These are phyloP conservation scores for Cydia strobilella DNA, from an alignment of 1,140 invertebrate species.

Conservation along the genomic window DNA sequence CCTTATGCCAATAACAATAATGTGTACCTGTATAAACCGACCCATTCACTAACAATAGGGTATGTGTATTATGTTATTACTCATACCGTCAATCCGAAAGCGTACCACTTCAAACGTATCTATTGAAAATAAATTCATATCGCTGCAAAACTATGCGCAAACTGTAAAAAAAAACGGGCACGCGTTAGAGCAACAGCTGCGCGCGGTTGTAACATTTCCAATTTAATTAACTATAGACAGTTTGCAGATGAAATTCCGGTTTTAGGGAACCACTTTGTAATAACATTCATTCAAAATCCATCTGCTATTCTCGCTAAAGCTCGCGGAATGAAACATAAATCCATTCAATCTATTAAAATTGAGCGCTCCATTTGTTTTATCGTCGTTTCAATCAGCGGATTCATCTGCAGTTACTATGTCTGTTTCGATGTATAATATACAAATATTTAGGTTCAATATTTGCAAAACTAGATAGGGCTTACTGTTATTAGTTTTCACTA, in stretches of 20 bases:
- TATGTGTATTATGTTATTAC: background rate
- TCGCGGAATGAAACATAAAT: constrained; percentile 73
- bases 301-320: constrained; percentile 51
- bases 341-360: constrained; percentile 76
- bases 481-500: background rate
- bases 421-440: constrained; percentile 1
- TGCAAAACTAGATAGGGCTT: too few species aligned
- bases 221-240: constrained; percentile 39
- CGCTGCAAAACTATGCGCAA: constrained; percentile 31
- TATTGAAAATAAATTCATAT: constrained; percentile 21
- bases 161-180: constrained; percentile 33
- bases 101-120: background rate
- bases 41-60: too few species aligned
- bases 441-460: constrained; percentile 5
- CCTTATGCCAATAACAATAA: too few species aligned
- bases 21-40: too few species aligned
- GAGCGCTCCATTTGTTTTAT: constrained; percentile 74
- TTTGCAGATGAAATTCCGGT: constrained; percentile 42
- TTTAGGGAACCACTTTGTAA: constrained; percentile 40
- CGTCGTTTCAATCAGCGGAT: constrained; percentile 65
- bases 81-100: background rate
- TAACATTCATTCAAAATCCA: constrained; percentile 37
- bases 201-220: constrained; percentile 11
- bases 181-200: constrained; percentile 27
- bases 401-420: constrained; percentile 30